These are phyloP conservation scores for Trachemys scripta DNA, from an alignment of 2,113 vertebrate species.

Conservation along the genomic window DNA sequence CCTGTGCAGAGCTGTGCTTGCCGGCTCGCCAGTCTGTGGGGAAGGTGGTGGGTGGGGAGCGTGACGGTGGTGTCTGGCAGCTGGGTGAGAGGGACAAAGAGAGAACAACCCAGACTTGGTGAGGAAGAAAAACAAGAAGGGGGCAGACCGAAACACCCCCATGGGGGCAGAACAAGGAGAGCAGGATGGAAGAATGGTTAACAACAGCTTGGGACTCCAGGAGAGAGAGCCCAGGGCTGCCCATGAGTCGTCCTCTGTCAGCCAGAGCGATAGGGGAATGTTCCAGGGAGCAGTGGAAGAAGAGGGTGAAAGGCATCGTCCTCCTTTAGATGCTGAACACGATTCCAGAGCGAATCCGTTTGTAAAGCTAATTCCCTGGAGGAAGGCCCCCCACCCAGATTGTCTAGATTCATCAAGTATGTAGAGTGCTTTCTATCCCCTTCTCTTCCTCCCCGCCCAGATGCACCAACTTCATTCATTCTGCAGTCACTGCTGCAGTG, in stretches of 20 bases:
- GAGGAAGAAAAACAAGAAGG: not conserved
- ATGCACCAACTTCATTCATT: not conserved
- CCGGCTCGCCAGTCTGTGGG: not conserved
- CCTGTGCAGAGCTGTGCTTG: not conserved
- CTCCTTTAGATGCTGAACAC: no score
- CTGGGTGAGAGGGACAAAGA: not conserved
- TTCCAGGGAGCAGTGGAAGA: not conserved
- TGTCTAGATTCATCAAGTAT: no score
- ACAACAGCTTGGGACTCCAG: not conserved
- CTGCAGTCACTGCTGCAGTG: not conserved
- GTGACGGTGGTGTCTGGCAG: not conserved
- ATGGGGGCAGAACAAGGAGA: not conserved
- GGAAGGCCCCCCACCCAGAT: not conserved
- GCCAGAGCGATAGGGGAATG: not conserved
- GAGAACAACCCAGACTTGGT: not conserved
- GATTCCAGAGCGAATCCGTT: no score
- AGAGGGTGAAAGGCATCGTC: not conserved
- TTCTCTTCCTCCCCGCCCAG: not conserved
- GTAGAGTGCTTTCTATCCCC: not conserved
- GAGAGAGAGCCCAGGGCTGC: not conserved
- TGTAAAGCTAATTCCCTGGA: not conserved
- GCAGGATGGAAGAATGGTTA: not conserved
- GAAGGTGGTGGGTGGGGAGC: not conserved
- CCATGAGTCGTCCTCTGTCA: not conserved
- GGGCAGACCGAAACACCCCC: not conserved